Evolutionary conservation across 2,797 vertebrate species (phyloP).

Genomic region (Pempheris klunzingeri): DNA sequence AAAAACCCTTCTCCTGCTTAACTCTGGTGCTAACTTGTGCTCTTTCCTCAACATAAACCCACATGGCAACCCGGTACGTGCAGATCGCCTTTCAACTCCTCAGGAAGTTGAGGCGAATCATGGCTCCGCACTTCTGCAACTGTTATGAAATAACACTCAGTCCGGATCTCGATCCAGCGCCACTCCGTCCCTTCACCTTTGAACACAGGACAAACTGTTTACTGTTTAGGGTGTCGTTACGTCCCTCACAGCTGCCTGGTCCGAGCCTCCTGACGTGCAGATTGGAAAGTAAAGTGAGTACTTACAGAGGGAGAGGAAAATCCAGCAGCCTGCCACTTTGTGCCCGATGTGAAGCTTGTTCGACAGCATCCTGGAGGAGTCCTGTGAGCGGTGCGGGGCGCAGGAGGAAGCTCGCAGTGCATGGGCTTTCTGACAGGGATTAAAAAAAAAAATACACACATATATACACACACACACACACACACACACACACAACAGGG

Average conservation of each 20-base stretch:
- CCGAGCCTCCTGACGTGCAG: constrained; percentile 20
- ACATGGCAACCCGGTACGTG: constrained; percentile 39
- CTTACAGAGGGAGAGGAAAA: constrained; percentile 83
- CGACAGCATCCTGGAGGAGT: constrained; percentile 75
- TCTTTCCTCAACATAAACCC: constrained; percentile 9
- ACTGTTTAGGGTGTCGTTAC: constrained; percentile 2
- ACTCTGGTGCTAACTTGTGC: constrained; percentile 15
- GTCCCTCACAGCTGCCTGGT: constrained; percentile 25
- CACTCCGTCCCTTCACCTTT: constrained; percentile 1
- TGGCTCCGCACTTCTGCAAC: constrained; percentile 68
- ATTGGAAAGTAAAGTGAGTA: constrained; percentile 71
- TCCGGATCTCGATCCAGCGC: too few relatives aligned
- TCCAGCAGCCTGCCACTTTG: constrained; percentile 69
- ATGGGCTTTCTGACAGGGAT: constrained; percentile 65
- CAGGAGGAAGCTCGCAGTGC: constrained; percentile 56
- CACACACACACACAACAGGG: constrained; percentile 29
- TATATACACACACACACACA: too few relatives aligned
- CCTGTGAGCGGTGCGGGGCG: constrained; percentile 45
- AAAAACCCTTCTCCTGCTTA: not conserved
- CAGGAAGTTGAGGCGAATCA: constrained; percentile 74
- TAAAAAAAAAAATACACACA: constrained; percentile 16
- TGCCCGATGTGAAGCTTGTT: constrained; percentile 60
- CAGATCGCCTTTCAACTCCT: constrained; percentile 65
- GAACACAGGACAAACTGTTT: constrained; percentile 27
- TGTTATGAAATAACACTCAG: constrained; percentile 26